Percentiles rank a stretch among this genome's conserved stretches.
These are phyloP conservation scores for Reinhardtius hippoglossoides DNA, from an alignment of 2,113 vertebrate species.

Conservation along the genomic window DNA sequence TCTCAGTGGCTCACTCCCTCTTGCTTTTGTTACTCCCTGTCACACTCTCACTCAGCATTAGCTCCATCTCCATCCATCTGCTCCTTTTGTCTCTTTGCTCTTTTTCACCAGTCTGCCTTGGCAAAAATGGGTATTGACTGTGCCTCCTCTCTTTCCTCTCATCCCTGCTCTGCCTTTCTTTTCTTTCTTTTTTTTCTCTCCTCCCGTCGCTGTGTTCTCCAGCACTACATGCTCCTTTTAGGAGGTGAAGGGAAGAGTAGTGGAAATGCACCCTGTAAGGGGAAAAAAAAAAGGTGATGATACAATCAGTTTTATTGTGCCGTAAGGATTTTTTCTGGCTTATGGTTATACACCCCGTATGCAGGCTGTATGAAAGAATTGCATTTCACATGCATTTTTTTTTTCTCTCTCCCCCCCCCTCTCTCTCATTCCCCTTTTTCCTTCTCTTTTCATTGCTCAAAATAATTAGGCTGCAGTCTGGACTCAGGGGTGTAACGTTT, in stretches of 20 bases:
- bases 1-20: slow-evolving; percentile 60
- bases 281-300: slow-evolving; percentile 83
- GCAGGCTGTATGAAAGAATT: slow-evolving; percentile 79
- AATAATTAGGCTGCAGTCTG: slow-evolving; percentile 81
- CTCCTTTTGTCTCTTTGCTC: slow-evolving; percentile 72
- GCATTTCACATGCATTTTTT: slow-evolving; percentile 76
- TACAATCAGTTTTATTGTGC: slow-evolving; percentile 83
- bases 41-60: slow-evolving; percentile 75
- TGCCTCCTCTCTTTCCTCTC: slow-evolving; percentile 65
- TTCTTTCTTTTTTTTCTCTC: background rate
- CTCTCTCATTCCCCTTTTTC: slow-evolving; percentile 41
- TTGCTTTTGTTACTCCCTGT: slow-evolving; percentile 73
- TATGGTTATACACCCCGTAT: slow-evolving; percentile 78
- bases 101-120: slow-evolving; percentile 69
- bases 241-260: slow-evolving; percentile 72
- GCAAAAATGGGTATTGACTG: slow-evolving; percentile 77
- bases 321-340: slow-evolving; percentile 82
- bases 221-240: slow-evolving; percentile 66
- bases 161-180: slow-evolving; percentile 32
- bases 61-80: slow-evolving; percentile 76
- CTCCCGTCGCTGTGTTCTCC: slow-evolving; percentile 52
- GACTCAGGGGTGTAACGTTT: slow-evolving; percentile 74
- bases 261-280: slow-evolving; percentile 81
- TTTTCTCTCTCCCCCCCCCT: background rate
- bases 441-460: slow-evolving; percentile 74